Evolutionary conservation across 2,797 vertebrate genomes (phyloP), one percentile per base, ranked within the genome.

Genomic region (Myiotriccus ornatus): DNA sequence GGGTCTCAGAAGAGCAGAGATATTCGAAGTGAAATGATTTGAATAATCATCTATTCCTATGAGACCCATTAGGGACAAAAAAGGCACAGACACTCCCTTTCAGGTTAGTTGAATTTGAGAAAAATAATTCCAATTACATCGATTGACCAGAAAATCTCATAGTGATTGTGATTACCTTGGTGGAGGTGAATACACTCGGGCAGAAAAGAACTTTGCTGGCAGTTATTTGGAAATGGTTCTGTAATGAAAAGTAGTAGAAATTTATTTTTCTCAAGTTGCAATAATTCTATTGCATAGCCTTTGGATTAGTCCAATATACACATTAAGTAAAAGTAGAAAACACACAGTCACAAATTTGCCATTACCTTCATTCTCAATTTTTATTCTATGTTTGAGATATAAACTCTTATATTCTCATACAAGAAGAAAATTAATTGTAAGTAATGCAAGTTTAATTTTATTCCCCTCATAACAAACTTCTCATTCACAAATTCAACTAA

Each of bases 401-500:
- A 41, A 60, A 46, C 24, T 8, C 71, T 52, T 82, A 67, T 77
- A 50, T 84, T 76, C 55, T 76, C 68, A 13, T 79, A 63, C 32
- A 87, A 86, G 46, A 37, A 90, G 14, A 11, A 74, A 93, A 73
- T 88, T 87, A 43, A 67, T 86, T 65, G n/a, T 87, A 92, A 88
- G 20, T 30, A 50, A 50, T 34, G 46, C 2, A 74, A 44, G 34
- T 60, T 28, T 47, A 47, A 44, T 27, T 59, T n/a, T 76, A 43
- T 83, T 89, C 1, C 30, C 14, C 49, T 94, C 30, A 30, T 59
- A 89, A 78, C 12, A 65, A 64, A 41, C 5, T 84, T 82, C 19
- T 18, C 3, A 60, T 89, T 94, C 43, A 84, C 25, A 90, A 95
- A 95, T 95, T 52, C 67, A 83, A 30, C 17, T 75, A n/a, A 74